phyloP scores from a whole-genome alignment of 2,888 invertebrate genomes.

The Ophion ellenae region DNA sequence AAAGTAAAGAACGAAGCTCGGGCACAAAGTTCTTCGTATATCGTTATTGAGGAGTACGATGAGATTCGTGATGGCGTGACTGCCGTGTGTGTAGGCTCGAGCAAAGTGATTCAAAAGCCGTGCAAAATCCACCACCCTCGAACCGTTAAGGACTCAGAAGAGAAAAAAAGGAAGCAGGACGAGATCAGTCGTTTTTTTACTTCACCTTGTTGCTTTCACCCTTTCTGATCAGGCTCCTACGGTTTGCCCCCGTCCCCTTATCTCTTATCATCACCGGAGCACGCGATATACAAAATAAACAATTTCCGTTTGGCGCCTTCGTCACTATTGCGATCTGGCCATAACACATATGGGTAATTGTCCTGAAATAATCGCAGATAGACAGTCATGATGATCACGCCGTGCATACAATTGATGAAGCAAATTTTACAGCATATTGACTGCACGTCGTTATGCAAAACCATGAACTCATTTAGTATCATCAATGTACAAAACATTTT shows the following conservation, averaged over 20 bases:
- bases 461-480: too few relatives aligned
- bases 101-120: slow-evolving; percentile 31
- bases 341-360: too few relatives aligned
- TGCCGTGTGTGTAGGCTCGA: neutral
- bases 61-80: slow-evolving; percentile 40
- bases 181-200: neutral
- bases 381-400: too few relatives aligned
- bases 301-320: neutral
- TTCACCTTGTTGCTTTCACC: slow-evolving; percentile 37
- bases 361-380: too few relatives aligned
- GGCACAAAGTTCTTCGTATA: neutral
- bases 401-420: too few relatives aligned
- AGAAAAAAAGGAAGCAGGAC: neutral
- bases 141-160: neutral
- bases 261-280: slow-evolving; percentile 24
- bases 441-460: too few relatives aligned
- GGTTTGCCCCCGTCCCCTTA: neutral
- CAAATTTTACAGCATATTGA: too few relatives aligned
- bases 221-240: slow-evolving; percentile 10
- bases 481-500: too few relatives aligned
- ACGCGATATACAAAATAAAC: slow-evolving; percentile 37
- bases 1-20: neutral
- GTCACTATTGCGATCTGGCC: too few relatives aligned
- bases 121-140: slow-evolving; percentile 22
- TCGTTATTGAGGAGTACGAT: slow-evolving; percentile 1